These are phyloP conservation scores for Drosophila guanche DNA, from an alignment of 1,140 invertebrate genomes.

Conservation along the genomic window DNA sequence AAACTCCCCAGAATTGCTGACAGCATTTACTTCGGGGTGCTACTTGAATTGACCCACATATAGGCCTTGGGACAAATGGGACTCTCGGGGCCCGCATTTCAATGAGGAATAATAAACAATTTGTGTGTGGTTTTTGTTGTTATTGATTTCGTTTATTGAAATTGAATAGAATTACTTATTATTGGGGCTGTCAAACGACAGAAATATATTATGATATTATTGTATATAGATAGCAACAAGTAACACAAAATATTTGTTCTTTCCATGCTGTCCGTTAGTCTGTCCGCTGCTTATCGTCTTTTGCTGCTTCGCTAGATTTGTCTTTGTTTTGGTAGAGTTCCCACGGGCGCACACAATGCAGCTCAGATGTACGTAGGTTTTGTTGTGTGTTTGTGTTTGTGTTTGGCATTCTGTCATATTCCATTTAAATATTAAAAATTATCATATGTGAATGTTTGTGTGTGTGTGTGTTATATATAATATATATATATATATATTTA, in stretches of 20 bases:
- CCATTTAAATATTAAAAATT: slow-evolving; percentile 39
- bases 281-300: slow-evolving; percentile 27
- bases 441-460: slow-evolving; percentile 2
- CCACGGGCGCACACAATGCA: slow-evolving; percentile 13
- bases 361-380: slow-evolving; percentile 1
- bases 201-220: slow-evolving; percentile 55
- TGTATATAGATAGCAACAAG: slow-evolving; percentile 76
- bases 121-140: slow-evolving; percentile 10
- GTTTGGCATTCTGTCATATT: slow-evolving; percentile 33
- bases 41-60: too few relatives aligned
- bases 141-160: slow-evolving; percentile 69
- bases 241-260: slow-evolving; percentile 51
- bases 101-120: slow-evolving; percentile 14
- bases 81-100: slow-evolving; percentile 15
- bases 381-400: slow-evolving; percentile 1
- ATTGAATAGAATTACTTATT: slow-evolving; percentile 72
- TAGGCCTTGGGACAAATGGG: too few relatives aligned
- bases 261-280: background rate
- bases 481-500: slow-evolving; percentile 25
- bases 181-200: slow-evolving; percentile 57
- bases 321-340: too few relatives aligned
- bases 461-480: slow-evolving; percentile 11
- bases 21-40: too few relatives aligned
- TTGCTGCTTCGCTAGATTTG: too few relatives aligned
- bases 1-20: too few relatives aligned